Percentiles rank a stretch among this genome's conserved stretches.
These are phyloP conservation scores for Delia radicum DNA, from an alignment of 1,140 invertebrate species.

Conservation along the genomic window DNA sequence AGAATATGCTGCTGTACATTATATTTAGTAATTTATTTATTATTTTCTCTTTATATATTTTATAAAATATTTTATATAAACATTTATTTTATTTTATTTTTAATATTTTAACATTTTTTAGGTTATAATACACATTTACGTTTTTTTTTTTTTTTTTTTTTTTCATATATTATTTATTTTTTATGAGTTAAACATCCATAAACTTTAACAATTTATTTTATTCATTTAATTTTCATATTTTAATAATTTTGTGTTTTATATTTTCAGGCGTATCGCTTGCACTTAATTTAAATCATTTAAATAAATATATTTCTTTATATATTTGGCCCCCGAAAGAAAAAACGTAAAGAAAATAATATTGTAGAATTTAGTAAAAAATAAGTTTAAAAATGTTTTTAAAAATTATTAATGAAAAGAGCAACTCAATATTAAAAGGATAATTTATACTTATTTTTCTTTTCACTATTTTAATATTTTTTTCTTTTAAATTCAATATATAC, in stretches of 20 bases:
- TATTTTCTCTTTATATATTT: not conserved
- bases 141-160: conserved; percentile 18
- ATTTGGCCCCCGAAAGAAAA: conserved; percentile 27
- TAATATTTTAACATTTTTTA: not conserved
- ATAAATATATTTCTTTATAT: not conserved
- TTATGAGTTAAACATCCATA: conserved; percentile 22
- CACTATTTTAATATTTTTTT: not conserved
- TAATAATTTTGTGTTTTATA: not conserved
- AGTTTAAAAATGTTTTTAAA: not conserved
- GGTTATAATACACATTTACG: conserved; percentile 2
- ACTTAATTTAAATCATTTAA: conserved; percentile 5
- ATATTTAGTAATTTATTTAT: conserved; percentile 5
- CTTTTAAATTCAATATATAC: not conserved
- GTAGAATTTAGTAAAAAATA: not conserved
- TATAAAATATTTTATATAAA: not conserved
- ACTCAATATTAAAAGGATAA: not conserved
- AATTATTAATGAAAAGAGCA: not conserved
- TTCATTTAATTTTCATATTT: not conserved
- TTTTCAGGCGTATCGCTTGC: conserved; percentile 3
- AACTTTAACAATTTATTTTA: conserved; percentile 22
- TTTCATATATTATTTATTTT: conserved; percentile 12
- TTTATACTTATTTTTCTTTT: conserved; percentile 1
- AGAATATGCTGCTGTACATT: conserved; percentile 1
- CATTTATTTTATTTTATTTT: not conserved
- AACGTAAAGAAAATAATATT: not conserved